Evolutionary conservation across 2,797 vertebrate species (phyloP), one percentile per base, ranked within the genome.

Genomic region (Channallabes apus): DNA sequence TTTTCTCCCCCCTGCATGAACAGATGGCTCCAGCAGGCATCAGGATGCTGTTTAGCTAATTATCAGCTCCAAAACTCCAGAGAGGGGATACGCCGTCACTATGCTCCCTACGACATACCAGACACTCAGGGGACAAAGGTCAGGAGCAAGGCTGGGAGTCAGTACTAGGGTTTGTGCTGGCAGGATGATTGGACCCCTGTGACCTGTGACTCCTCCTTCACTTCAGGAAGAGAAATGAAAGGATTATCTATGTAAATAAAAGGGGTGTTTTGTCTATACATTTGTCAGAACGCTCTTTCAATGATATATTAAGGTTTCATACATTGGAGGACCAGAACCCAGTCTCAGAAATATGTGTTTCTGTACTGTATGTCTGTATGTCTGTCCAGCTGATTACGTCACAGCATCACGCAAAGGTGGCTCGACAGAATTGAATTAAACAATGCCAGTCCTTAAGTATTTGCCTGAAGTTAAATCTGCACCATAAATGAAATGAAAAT

Each of bases 1-100:
- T 84, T 86, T 85, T 87, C 88, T 84, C 24, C 86, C 91, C 75
- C 89, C 86, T 75, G 76, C 85, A 88, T 90, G 91, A 92, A 94
- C 94, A 95, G 94, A 95, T 95, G 95, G 93, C 71, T 32, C 76
- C 61, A 88, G 88, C 89, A 88, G 86, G 85, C 86, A 93, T 92
- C 89, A 92, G 87, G 91, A 91, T 93, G 89, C 89, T 90, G 88
- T 92, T 93, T 93, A 92, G 91, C 84, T 94, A 92, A 94, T 94
- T 93, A 93, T 90, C 90, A 90, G 71, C 84, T 84, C 78, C 14
- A 65, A 84, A 84, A 69, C 65, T 84, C 80, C 87, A 88, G 85
- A 87, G 85, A 84, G 85, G 91, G 89, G 79, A 86, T 80, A 67
- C 18, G 75, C 87, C 87, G 84, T 86, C 83, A 82, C 86, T 80